Base-by-base conservation (phyloP, 2,113 vertebrate genomes). In the Rhizomys pruinosus region DNA sequence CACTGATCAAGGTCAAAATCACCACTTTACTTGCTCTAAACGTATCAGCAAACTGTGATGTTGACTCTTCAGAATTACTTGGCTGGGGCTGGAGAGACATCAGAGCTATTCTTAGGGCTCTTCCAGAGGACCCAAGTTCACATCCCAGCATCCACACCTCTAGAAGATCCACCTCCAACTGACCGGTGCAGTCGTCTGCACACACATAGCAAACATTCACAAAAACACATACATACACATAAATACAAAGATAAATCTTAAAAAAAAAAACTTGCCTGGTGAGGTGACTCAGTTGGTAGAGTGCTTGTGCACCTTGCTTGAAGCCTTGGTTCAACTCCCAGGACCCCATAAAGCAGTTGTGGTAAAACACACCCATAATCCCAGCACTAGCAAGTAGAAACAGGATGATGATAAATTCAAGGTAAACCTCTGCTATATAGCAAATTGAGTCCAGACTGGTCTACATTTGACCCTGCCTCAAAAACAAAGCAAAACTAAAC, bases 1-100 rank as follows among this genome's bases (percentile, higher is more conserved):
- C 61, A 44, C 22, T 77, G 29, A 37, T 32, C 59, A 88, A 88
- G 44, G 63, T 52, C 82, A 74, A 20, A 79, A 22, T 29, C 7
- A 25, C 25, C 7, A 55, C 66, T 61, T n/a, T 37, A 39, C 29
- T 69, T 20, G 64, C 87, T 92, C 94, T 77, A 27, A 69, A 92
- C 68, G 25, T 27, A 17, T 77, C 7, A 85, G 20, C 44, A 84
- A 71, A 89, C 59, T 34, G 44, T 78, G 91, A 61, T 85, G 10
- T 55, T 78, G 69, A 90, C 42, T 87, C 32, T 93, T 81, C 82
- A 94, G 80, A 29, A 44, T 2, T n/a, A 8, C 25, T 82, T 64
- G 16, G 39, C 64, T 8, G 27, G 37, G 63, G 39, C 8, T 22
- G 37, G 59, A 32, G 39, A 64, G 39, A 44, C 44, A 13, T 3